A percentile compares a stretch with the other conserved stretches of the same genome.
phyloP scores from a whole-genome alignment of 2,113 vertebrate species.

The Stercorarius parasiticus region DNA sequence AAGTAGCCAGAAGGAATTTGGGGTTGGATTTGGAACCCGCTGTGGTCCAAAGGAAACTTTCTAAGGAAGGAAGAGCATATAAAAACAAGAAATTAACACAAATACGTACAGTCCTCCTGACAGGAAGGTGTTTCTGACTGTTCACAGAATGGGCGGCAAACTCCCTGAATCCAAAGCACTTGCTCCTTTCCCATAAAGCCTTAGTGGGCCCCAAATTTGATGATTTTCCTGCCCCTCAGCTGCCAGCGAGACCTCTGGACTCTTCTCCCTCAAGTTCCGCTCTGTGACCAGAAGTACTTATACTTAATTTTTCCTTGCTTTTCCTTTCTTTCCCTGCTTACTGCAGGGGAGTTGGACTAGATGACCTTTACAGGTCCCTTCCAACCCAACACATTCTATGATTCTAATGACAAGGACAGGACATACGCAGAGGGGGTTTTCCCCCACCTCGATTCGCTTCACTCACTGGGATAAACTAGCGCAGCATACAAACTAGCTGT shows the following conservation, averaged over 20 bases:
- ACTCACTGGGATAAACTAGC: not conserved
- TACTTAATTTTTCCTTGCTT: not conserved
- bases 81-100: not conserved
- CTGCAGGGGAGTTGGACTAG: no score
- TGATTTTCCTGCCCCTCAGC: not conserved
- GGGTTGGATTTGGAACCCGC: not conserved
- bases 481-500: not conserved
- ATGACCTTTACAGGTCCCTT: no score
- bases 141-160: not conserved
- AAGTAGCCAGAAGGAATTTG: not conserved
- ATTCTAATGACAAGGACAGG: not conserved
- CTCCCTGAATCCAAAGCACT: not conserved
- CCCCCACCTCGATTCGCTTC: not conserved
- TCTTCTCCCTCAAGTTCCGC: accelerated
- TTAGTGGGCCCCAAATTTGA: not conserved
- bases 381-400: no score
- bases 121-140: not conserved
- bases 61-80: not conserved
- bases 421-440: not conserved
- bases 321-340: no score
- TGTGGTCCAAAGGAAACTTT: not conserved
- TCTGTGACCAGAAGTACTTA: not conserved
- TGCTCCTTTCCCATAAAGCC: not conserved
- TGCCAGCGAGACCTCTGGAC: not conserved
- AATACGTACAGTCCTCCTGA: not conserved